Conservation (phyloP, 2,113 vertebrate genomes). For the Synchiropus splendidus region DNA sequence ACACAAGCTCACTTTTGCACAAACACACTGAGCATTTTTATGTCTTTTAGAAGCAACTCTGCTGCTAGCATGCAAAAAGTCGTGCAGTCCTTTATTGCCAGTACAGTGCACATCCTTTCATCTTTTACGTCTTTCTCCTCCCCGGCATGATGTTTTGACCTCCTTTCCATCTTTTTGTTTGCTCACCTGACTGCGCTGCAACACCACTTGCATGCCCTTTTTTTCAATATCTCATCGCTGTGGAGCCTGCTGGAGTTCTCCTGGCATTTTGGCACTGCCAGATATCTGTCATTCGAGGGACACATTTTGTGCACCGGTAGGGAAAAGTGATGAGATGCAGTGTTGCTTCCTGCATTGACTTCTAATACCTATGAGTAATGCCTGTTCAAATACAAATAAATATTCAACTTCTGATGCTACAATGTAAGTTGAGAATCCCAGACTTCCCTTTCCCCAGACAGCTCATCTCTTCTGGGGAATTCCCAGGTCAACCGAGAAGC, state of each 20-base stretch:
- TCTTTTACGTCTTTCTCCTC: slow-evolving; percentile 12
- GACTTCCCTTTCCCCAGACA: too few species aligned
- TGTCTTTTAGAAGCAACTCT: slow-evolving; percentile 38
- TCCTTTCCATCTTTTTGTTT: slow-evolving; percentile 23
- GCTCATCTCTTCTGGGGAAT: too few species aligned
- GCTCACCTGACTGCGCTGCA: slow-evolving; percentile 8
- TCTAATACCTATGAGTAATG: too few species aligned
- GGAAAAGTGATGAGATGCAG: too few species aligned
- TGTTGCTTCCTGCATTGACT: too few species aligned
- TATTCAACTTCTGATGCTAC: too few species aligned
- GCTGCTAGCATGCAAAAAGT: slow-evolving; percentile 26
- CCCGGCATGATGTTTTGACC: slow-evolving; percentile 9
- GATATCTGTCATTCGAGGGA: too few species aligned
- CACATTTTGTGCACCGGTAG: too few species aligned
- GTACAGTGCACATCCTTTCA: slow-evolving; percentile 3
- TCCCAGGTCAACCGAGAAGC: too few species aligned
- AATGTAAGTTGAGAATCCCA: too few species aligned
- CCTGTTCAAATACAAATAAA: too few species aligned
- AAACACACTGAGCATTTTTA: slow-evolving; percentile 21
- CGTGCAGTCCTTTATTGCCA: slow-evolving; percentile 18
- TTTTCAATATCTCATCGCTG: slow-evolving; percentile 10
- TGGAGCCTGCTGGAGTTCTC: neutral
- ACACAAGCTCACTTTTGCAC: slow-evolving; percentile 8
- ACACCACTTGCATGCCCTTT: slow-evolving; percentile 4
- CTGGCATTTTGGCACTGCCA: too few species aligned